Conservation (phyloP, 2,113 vertebrate species). For the Entomyzon cyanotis region DNA sequence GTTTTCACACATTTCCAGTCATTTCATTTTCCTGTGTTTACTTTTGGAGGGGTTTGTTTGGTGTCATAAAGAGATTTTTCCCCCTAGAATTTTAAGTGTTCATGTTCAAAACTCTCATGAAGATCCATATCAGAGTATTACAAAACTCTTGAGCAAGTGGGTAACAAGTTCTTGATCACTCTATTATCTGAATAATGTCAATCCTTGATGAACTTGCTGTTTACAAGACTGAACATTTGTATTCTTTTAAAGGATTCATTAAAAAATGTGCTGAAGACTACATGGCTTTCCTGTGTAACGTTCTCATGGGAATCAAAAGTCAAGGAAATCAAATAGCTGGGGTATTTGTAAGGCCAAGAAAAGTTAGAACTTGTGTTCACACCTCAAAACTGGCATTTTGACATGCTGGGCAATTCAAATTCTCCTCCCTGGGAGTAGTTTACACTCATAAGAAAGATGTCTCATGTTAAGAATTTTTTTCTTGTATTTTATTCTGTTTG, state of each 20-base stretch:
- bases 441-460: background rate
- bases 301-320: background rate
- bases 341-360: background rate
- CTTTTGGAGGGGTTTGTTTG: background rate
- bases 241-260: background rate
- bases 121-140: background rate
- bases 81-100: background rate
- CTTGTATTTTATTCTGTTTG: background rate
- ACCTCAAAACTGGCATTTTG: background rate
- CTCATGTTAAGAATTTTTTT: background rate
- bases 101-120: background rate
- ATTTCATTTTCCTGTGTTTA: background rate
- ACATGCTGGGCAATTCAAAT: background rate
- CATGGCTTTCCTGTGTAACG: background rate
- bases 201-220: background rate
- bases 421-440: background rate
- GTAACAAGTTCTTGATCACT: background rate
- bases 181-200: background rate
- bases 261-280: background rate
- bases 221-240: background rate
- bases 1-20: background rate
- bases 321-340: background rate
- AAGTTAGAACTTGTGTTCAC: background rate
- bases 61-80: background rate
- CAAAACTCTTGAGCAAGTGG: background rate